Percentiles rank a stretch among this genome's conserved stretches.
Conservation (phyloP, 1,140 invertebrate species). For the Atta cephalotes region DNA sequence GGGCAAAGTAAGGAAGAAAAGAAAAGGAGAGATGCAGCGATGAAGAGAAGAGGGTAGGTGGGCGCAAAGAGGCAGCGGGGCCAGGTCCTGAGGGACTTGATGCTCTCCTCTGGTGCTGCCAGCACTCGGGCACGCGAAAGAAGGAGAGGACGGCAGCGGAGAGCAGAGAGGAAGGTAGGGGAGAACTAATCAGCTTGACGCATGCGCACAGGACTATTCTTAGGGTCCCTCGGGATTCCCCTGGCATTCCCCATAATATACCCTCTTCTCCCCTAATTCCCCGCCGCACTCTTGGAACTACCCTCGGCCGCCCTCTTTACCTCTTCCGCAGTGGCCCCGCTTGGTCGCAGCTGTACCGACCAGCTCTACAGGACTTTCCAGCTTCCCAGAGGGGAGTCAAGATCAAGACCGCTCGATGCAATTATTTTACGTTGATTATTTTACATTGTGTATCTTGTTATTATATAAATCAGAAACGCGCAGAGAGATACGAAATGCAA, state of each 20-base stretch:
- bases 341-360: constrained; percentile 64
- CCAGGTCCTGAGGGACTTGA: constrained; percentile 82
- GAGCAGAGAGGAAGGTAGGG: constrained; percentile 61
- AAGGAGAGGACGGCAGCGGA: constrained; percentile 45
- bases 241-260: constrained; percentile 83
- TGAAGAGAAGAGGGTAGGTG: constrained; percentile 70
- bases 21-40: constrained; percentile 38
- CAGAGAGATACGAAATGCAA: neutral
- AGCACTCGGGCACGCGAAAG: constrained; percentile 80
- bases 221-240: constrained; percentile 80
- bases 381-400: constrained; percentile 64
- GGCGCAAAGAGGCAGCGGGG: constrained; percentile 78
- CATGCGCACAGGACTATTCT: constrained; percentile 81
- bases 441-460: constrained; percentile 25
- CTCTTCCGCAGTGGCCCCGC: constrained; percentile 46
- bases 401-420: constrained; percentile 52
- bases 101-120: constrained; percentile 82
- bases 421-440: constrained; percentile 53
- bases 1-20: constrained; percentile 13
- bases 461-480: constrained; percentile 33
- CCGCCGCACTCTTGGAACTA: constrained; percentile 36
- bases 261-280: constrained; percentile 68
- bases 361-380: constrained; percentile 73
- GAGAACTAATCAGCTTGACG: constrained; percentile 84
- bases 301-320: constrained; percentile 66